These are phyloP conservation scores for Channa striata DNA, from an alignment of 2,797 vertebrate genomes.

Conservation along the genomic window DNA sequence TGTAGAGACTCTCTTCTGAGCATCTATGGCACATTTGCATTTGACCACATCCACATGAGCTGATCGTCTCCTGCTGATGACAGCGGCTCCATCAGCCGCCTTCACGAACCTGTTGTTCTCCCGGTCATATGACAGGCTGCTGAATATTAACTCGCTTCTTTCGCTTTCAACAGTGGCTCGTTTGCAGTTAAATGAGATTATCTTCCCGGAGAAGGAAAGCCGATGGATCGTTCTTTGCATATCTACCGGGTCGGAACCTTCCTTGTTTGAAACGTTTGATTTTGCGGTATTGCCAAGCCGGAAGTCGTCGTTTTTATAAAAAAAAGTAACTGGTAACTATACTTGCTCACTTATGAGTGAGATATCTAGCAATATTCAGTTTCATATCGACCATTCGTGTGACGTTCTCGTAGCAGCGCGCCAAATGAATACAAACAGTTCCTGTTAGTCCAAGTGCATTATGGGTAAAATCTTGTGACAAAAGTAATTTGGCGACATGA, in stretches of 20 bases:
- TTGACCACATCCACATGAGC: slow-evolving; percentile 77
- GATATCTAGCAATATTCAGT: neutral
- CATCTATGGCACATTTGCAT: slow-evolving; percentile 80
- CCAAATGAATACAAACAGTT: slow-evolving; percentile 52
- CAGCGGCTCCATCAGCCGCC: slow-evolving; percentile 74
- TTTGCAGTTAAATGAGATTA: slow-evolving; percentile 85
- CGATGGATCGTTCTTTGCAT: slow-evolving; percentile 15
- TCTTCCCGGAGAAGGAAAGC: slow-evolving; percentile 85
- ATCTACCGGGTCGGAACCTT: slow-evolving; percentile 7
- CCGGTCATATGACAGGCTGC: slow-evolving; percentile 81
- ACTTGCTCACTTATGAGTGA: neutral
- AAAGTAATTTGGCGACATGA: neutral
- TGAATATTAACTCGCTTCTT: slow-evolving; percentile 74
- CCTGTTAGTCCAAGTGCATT: slow-evolving; percentile 70
- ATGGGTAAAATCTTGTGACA: slow-evolving; percentile 61
- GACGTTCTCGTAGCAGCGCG: slow-evolving; percentile 45
- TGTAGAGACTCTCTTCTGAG: slow-evolving; percentile 77
- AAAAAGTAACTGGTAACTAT: neutral
- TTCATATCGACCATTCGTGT: neutral
- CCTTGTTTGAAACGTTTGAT: neutral
- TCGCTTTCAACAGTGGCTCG: slow-evolving; percentile 35
- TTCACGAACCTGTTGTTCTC: slow-evolving; percentile 79
- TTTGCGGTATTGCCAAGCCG: neutral
- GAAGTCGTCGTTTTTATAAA: neutral
- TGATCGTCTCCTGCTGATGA: slow-evolving; percentile 58